phyloP scores from a whole-genome alignment of 1,140 invertebrate species.

The Andricus grossulariae region DNA sequence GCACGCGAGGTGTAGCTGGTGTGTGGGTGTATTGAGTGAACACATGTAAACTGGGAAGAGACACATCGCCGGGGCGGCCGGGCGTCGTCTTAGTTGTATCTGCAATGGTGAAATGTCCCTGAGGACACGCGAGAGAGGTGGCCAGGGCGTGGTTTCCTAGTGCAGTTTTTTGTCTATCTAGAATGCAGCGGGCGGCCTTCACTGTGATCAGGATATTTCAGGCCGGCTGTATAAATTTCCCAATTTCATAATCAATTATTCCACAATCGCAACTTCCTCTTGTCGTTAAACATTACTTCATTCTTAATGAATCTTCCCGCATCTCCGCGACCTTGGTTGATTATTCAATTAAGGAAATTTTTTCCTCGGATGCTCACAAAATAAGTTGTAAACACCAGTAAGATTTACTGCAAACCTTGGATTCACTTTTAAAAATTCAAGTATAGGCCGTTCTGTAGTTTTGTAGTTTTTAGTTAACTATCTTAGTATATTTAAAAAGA shows the following conservation, averaged over 20 bases:
- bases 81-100: neutral
- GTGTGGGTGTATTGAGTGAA: constrained; percentile 33
- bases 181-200: constrained; percentile 73
- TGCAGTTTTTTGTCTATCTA: constrained; percentile 70
- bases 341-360: neutral
- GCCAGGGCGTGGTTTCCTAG: constrained; percentile 74
- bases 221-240: constrained; percentile 36
- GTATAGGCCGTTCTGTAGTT: too few species aligned
- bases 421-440: neutral
- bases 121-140: constrained; percentile 66
- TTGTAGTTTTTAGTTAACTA: too few species aligned
- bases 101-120: constrained; percentile 65
- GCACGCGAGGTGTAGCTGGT: constrained; percentile 29
- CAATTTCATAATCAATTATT: neutral
- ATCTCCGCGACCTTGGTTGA: neutral
- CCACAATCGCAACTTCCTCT: neutral
- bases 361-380: neutral
- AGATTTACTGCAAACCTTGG: constrained; percentile 2
- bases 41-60: constrained; percentile 9
- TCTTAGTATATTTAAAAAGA: neutral
- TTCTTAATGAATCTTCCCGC: neutral
- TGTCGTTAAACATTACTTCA: too few species aligned
- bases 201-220: constrained; percentile 70
- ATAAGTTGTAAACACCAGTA: neutral
- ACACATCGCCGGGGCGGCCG: neutral